phyloP scores from a whole-genome alignment of 1,140 invertebrate species.

The Scaptomyza montana region DNA sequence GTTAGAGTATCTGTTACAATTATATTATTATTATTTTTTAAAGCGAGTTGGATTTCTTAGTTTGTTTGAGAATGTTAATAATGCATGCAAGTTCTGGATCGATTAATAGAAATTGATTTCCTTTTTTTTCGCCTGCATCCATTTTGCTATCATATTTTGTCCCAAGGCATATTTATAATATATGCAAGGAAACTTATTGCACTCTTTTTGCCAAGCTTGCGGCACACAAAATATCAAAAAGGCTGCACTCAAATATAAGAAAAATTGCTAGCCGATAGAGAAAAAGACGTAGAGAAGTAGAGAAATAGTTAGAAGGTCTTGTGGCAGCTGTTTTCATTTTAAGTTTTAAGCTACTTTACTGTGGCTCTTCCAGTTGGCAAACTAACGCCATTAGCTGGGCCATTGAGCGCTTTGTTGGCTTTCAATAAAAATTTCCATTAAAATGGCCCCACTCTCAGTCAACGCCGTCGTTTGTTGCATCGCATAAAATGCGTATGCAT shows the following conservation, averaged over 20 bases:
- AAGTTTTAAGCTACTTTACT: slow-evolving; percentile 73
- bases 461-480: slow-evolving; percentile 45
- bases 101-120: not conserved
- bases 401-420: slow-evolving; percentile 80
- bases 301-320: slow-evolving; percentile 1
- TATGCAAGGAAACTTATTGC: slow-evolving; percentile 30
- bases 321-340: slow-evolving; percentile 66
- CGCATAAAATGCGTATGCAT: slow-evolving; percentile 78
- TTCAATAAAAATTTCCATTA: slow-evolving; percentile 81
- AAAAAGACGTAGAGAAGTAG: not conserved
- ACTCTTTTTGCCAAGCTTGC: slow-evolving; percentile 9
- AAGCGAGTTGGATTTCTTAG: too few relatives aligned
- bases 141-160: slow-evolving; percentile 2
- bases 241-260: slow-evolving; percentile 1
- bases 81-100: not conserved
- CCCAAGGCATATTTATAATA: slow-evolving; percentile 19
- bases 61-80: not conserved
- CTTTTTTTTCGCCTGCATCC: not conserved
- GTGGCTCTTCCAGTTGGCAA: slow-evolving; percentile 57
- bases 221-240: slow-evolving; percentile 20
- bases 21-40: too few relatives aligned
- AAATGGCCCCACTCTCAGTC: slow-evolving; percentile 52
- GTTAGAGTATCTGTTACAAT: too few relatives aligned
- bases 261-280: slow-evolving; percentile 16
- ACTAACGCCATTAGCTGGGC: slow-evolving; percentile 78